A percentile compares a stretch with the other conserved stretches of the same genome.
phyloP scores from a whole-genome alignment of 2,113 vertebrate genomes.

The Ornithorhynchus anatinus region DNA sequence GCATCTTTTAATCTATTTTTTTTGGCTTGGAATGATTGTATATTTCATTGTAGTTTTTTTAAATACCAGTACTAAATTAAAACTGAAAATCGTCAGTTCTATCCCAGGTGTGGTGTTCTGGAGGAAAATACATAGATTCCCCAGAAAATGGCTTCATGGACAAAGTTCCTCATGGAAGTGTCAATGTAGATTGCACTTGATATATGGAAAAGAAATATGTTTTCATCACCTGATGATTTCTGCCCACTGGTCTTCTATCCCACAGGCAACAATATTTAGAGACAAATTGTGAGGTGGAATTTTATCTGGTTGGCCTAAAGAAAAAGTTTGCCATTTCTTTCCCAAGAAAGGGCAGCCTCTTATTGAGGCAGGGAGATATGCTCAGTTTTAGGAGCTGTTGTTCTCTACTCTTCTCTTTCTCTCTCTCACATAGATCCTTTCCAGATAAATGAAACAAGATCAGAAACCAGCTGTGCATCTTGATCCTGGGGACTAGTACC shows the following conservation, averaged over 20 bases:
- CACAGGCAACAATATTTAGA: too few relatives aligned
- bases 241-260: too few relatives aligned
- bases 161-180: too few relatives aligned
- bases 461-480: conserved; percentile 20
- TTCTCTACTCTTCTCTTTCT: too few relatives aligned
- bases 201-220: too few relatives aligned
- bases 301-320: neutral
- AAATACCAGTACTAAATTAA: too few relatives aligned
- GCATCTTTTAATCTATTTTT: conserved; percentile 18
- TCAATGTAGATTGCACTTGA: too few relatives aligned
- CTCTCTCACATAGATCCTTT: conserved; percentile 37
- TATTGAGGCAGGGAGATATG: neutral
- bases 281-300: too few relatives aligned
- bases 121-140: neutral
- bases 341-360: neutral
- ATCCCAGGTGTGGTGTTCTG: neutral
- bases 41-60: too few relatives aligned
- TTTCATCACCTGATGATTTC: neutral
- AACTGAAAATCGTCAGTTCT: too few relatives aligned
- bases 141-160: neutral
- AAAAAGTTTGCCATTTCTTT: conserved; percentile 7
- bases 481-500: neutral
- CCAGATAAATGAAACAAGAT: conserved; percentile 54
- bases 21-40: too few relatives aligned
- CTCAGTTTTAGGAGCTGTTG: too few relatives aligned